phyloP scores from a whole-genome alignment of 2,113 vertebrate species.

The Piprites chloris region DNA sequence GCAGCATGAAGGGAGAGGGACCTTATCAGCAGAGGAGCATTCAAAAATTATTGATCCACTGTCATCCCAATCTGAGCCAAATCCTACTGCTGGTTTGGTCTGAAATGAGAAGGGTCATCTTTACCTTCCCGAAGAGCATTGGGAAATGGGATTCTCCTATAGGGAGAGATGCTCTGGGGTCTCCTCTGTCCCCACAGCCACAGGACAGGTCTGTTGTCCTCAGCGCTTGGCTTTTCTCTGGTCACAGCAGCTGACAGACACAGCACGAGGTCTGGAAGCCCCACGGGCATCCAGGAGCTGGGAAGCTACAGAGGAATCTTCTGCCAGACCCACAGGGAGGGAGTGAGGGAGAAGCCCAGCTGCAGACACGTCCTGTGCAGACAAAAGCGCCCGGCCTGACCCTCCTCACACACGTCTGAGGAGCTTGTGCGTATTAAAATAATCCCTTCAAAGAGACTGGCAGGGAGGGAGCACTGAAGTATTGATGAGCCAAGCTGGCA shows the following conservation, averaged over 20 bases:
- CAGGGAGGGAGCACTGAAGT: background rate
- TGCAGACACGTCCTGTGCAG: background rate
- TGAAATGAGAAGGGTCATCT: background rate
- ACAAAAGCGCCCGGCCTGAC: background rate
- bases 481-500: conserved; percentile 45
- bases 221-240: rapidly evolving
- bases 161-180: rapidly evolving
- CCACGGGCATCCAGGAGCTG: background rate
- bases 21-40: background rate
- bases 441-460: conserved; percentile 37
- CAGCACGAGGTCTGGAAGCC: background rate
- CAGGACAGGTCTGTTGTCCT: rapidly evolving
- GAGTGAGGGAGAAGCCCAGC: background rate
- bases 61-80: rapidly evolving
- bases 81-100: background rate
- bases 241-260: background rate
- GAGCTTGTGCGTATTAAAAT: background rate
- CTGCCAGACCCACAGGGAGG: background rate
- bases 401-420: background rate
- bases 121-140: background rate
- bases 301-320: background rate
- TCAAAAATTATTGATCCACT: background rate
- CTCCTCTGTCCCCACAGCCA: background rate
- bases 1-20: background rate
- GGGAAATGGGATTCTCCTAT: rapidly evolving